Evolutionary conservation across 2,888 invertebrate genomes (phyloP).

Genomic region (Mesorhabditis belari): DNA sequence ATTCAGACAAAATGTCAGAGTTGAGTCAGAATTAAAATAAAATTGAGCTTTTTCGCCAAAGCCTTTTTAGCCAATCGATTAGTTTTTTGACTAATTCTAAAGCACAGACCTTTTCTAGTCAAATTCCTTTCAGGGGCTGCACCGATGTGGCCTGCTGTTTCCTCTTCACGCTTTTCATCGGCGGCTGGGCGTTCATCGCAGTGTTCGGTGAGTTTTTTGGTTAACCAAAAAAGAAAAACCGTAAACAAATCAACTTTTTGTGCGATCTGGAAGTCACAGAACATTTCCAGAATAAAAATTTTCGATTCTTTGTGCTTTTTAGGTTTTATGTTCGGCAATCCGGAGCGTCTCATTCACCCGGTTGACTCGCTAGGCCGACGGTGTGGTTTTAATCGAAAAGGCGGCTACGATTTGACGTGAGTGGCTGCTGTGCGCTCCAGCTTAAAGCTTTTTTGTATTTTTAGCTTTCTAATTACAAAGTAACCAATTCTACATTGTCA

Average conservation of each 20-base stretch:
- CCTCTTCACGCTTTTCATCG: constrained; percentile 72
- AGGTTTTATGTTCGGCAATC: constrained; percentile 45
- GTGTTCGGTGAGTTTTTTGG: constrained; percentile 64
- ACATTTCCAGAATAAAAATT: too few species aligned
- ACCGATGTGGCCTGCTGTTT: constrained; percentile 79
- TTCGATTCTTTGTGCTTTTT: not conserved
- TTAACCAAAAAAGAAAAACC: too few species aligned
- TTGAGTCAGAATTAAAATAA: too few species aligned
- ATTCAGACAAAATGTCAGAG: too few species aligned
- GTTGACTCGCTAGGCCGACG: constrained; percentile 39
- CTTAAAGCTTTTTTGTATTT: constrained; percentile 2
- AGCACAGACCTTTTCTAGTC: not conserved
- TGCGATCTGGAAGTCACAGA: too few species aligned
- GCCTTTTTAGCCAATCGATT: too few species aligned
- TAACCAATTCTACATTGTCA: not conserved
- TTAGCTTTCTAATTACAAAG: not conserved
- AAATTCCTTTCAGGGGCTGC: constrained; percentile 60
- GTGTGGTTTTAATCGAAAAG: constrained; percentile 31
- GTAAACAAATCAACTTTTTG: constrained; percentile 1
- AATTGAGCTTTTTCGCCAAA: too few species aligned
- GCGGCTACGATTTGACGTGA: constrained; percentile 34
- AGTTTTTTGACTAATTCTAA: too few species aligned
- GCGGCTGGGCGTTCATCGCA: constrained; percentile 73
- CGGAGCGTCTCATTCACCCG: constrained; percentile 45
- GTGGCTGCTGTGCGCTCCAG: too few species aligned